Evolutionary conservation across 92 coral and sea anemone genomes (phyloP), one percentile per base, ranked within the genome.

Genomic region (Heliopora coerulea): DNA sequence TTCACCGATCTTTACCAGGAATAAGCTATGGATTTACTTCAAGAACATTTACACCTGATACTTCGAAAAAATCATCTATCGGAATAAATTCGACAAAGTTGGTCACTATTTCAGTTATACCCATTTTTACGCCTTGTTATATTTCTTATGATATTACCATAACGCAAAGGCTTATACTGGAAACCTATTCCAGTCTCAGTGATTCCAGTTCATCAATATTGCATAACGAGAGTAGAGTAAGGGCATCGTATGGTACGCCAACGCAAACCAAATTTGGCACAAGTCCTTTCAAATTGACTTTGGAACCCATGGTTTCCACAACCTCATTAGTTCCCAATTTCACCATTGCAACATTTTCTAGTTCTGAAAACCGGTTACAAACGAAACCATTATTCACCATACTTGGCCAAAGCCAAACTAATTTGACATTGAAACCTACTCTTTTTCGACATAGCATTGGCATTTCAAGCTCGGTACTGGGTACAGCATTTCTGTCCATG

Each of bases 41-140:
- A 67, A 29, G 8, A 17, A 18, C 48, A 40, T 12, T 34, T 49
- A 1, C 1, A 3, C 39, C 54, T 6, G 13, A 67, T 44, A 12
- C 41, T 13, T 67, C 58, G 13, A 67, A 41, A 28, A 9, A 5
- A 14, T 17, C 33, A 19, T 23, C 74, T 44, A 23, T 33, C 49
- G 34, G 2, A 25, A 15, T 19, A 67, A 67, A 28, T 18, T 28
- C 74, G 0, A 21, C 72, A 49, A 48, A 46, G 12, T 44, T 48
- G 12, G 54, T 13, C 26, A 19, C 39, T 13, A 10, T 15, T n/a
- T 46, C 74, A 13, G 39, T 67, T 19, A 17, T 67, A 17, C 74
- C 74, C 23, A 49, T 67, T 17, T 26, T 19, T 15, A 48, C 58
- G 26, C 74, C 74, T 15, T 67, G 74, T 48, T 67, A 67, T 48